Base-by-base conservation (phyloP, 2,888 invertebrate genomes). In the Chalcosyrphus nemorum region DNA sequence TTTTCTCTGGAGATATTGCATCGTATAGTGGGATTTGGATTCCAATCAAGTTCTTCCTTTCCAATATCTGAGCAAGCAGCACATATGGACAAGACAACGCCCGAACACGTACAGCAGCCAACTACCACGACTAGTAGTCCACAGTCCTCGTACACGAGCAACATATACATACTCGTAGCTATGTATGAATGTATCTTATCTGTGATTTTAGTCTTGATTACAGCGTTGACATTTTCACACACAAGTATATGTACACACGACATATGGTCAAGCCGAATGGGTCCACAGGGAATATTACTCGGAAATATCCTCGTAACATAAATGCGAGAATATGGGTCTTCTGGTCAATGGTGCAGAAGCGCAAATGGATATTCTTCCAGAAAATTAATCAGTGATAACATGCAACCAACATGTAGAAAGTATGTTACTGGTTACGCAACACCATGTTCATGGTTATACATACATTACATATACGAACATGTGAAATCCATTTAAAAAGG, bases 151-250 rank as follows among this genome's bases (percentile, higher is more conserved):
- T 11, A 35, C 78, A 59, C 21, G 57, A 68, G 43, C n/a, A n/a
- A n/a, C n/a, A n/a, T n/a, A n/a, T n/a, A n/a, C n/a, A n/a, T n/a
- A n/a, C n/a, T n/a, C n/a, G n/a, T n/a, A n/a, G n/a, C n/a, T n/a
- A n/a, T n/a, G n/a, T n/a, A 24, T 27, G 35, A 61, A 74, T 66
- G 68, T 38, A 52, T 17, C 19, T 70, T 61, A 56, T 63, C 71
- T 72, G 71, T 65, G 78, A 78, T 78, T 78, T 78, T 13, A 29
- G 50, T 65, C 56, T 78, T 52, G 81, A 75, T 75, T 70, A 70
- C 19, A 70, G 11, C 27, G 24, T 61, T 50, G 61, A 35, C 50
- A 70, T 75, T 70, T 29, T 61, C 47, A 41, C 50, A 43, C 68
- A 24, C 19, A 27, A 7, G n/a, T 9, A 47, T n/a, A 7, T 29